phyloP scores from a whole-genome alignment of 2,888 invertebrate genomes.

The Scaptomyza reducta region DNA sequence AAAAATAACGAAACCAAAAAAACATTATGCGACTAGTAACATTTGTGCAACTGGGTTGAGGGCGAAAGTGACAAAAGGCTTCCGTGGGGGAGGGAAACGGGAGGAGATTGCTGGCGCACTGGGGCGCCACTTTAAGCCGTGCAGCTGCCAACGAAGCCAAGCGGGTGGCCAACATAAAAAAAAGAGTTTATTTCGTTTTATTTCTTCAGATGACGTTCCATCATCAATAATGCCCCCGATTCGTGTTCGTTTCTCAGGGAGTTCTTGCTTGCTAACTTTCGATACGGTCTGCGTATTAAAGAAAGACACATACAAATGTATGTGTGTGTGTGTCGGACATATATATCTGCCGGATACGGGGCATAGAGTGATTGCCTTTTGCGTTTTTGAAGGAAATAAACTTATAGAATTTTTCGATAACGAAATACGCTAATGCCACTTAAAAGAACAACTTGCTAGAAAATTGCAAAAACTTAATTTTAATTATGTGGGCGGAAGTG shows the following conservation, averaged over 20 bases:
- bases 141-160: conserved; percentile 23
- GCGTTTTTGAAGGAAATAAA: too few relatives aligned
- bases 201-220: conserved; percentile 17
- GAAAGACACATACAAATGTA: not conserved
- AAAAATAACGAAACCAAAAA: conserved; percentile 13
- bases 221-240: conserved; percentile 67
- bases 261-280: conserved; percentile 31
- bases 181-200: not conserved
- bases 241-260: conserved; percentile 33
- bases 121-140: conserved; percentile 32
- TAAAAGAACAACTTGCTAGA: not conserved
- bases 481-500: too few relatives aligned
- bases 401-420: too few relatives aligned
- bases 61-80: not conserved
- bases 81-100: not conserved
- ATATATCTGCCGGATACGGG: conserved; percentile 3
- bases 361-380: too few relatives aligned
- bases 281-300: conserved; percentile 4
- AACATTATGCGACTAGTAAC: conserved; percentile 39
- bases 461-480: not conserved
- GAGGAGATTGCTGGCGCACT: conserved; percentile 10
- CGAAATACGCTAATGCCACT: not conserved
- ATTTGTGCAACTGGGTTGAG: conserved; percentile 33
- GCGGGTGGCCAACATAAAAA: conserved; percentile 32
- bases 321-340: not conserved